A percentile compares a stretch with the other conserved stretches of the same genome.
Conservation (phyloP, 2,888 invertebrate genomes). For the Agrochola lota region DNA sequence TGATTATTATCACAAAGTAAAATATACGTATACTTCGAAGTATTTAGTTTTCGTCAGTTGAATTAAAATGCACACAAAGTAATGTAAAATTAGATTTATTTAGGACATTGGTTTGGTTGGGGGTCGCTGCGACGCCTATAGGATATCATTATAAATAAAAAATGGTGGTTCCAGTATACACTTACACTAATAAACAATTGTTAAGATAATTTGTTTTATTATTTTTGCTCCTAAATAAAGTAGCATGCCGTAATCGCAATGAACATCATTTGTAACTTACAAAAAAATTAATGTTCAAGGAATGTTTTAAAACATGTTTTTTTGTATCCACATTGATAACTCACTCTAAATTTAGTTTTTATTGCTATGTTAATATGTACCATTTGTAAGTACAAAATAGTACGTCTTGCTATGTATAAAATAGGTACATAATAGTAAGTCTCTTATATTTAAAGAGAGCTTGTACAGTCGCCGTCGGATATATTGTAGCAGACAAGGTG, state of each 20-base stretch:
- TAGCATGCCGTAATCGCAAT: slow-evolving; percentile 17
- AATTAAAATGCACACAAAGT: slow-evolving; percentile 64
- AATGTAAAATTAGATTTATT: slow-evolving; percentile 67
- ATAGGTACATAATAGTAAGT: slow-evolving; percentile 30
- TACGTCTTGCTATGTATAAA: too few relatives aligned
- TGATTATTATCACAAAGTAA: slow-evolving; percentile 39
- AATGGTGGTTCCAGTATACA: slow-evolving; percentile 75
- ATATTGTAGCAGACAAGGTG: too few relatives aligned
- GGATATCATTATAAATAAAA: slow-evolving; percentile 64
- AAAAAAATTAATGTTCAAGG: slow-evolving; percentile 26
- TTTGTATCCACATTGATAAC: background rate
- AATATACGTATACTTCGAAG: slow-evolving; percentile 41
- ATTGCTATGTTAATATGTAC: slow-evolving; percentile 17
- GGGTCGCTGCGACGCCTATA: slow-evolving; percentile 66
- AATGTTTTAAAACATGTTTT: slow-evolving; percentile 24
- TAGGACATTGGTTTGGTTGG: slow-evolving; percentile 76
- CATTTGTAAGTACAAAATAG: slow-evolving; percentile 26
- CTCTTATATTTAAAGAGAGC: slow-evolving; percentile 12
- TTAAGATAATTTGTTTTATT: slow-evolving; percentile 68
- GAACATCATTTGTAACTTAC: slow-evolving; percentile 5
- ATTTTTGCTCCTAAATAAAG: slow-evolving; percentile 26
- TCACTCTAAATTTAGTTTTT: background rate
- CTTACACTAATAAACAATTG: slow-evolving; percentile 73
- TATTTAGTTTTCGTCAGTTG: slow-evolving; percentile 40
- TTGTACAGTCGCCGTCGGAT: too few relatives aligned